Evolutionary conservation across 2,888 invertebrate genomes (phyloP).

Genomic region (Camptogramma bilineatum): DNA sequence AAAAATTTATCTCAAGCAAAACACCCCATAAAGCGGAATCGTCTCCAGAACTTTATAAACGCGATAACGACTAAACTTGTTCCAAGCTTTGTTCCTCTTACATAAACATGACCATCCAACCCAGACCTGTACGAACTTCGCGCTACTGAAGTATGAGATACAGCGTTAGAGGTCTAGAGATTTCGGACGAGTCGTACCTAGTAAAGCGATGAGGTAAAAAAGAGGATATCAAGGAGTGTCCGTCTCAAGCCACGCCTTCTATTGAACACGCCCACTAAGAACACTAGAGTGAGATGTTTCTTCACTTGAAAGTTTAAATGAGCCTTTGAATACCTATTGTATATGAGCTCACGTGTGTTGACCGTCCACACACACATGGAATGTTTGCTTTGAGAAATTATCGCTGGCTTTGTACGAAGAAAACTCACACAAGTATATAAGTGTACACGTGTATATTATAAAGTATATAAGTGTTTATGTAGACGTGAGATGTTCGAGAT

Average conservation of each 20-base stretch:
- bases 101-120: conserved; percentile 71
- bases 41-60: conserved; percentile 84
- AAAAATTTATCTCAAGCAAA: conserved; percentile 82
- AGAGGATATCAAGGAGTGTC: conserved; percentile 83
- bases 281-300: conserved; percentile 74
- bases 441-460: too few relatives aligned
- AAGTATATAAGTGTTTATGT: conserved; percentile 1
- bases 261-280: conserved; percentile 75
- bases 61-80: conserved; percentile 84
- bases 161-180: conserved; percentile 62
- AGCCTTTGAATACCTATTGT: conserved; percentile 46
- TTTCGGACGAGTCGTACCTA: conserved; percentile 71
- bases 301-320: conserved; percentile 52
- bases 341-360: conserved; percentile 36
- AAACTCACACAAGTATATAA: conserved; percentile 11
- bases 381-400: background rate
- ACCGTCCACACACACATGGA: conserved; percentile 43
- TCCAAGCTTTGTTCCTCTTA: conserved; percentile 79
- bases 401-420: background rate
- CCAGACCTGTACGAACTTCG: conserved; percentile 40
- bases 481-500: conserved; percentile 19
- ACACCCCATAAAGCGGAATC: conserved; percentile 84
- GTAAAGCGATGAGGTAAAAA: conserved; percentile 80
- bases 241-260: conserved; percentile 74
- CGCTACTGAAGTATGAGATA: conserved; percentile 43